Percentiles rank a stretch among this genome's conserved stretches.
These are phyloP conservation scores for Cisticola juncidis DNA, from an alignment of 2,113 vertebrate species.

Conservation along the genomic window DNA sequence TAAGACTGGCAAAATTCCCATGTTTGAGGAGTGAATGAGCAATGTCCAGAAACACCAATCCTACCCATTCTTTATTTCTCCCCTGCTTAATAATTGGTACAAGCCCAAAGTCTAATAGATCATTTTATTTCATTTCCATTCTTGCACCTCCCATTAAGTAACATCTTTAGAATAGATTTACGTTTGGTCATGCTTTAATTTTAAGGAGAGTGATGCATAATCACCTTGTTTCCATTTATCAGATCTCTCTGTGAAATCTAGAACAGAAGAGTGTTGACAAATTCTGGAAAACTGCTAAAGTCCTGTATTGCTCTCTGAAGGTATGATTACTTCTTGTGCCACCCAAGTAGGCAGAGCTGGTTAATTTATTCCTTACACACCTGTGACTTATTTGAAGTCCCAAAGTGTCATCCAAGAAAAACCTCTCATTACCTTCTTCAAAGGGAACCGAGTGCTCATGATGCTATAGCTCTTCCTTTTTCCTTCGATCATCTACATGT, in stretches of 20 bases:
- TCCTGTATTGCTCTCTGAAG: background rate
- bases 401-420: background rate
- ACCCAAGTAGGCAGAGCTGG: background rate
- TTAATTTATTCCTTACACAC: background rate
- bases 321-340: background rate
- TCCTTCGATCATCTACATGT: rapidly evolving
- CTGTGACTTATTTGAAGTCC: background rate
- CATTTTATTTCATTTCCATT: background rate
- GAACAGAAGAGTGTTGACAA: background rate
- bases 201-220: background rate
- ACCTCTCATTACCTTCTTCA: background rate
- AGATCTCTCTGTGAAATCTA: background rate
- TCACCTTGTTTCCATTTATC: background rate
- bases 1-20: background rate
- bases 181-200: background rate
- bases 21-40: background rate
- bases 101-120: background rate
- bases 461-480: background rate
- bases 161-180: background rate
- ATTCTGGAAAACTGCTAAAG: background rate
- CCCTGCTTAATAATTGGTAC: background rate
- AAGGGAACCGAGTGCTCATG: background rate
- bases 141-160: background rate
- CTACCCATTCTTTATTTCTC: background rate
- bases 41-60: background rate